Conservation (phyloP, 1,140 invertebrate genomes). For the Trissolcus basalis region DNA sequence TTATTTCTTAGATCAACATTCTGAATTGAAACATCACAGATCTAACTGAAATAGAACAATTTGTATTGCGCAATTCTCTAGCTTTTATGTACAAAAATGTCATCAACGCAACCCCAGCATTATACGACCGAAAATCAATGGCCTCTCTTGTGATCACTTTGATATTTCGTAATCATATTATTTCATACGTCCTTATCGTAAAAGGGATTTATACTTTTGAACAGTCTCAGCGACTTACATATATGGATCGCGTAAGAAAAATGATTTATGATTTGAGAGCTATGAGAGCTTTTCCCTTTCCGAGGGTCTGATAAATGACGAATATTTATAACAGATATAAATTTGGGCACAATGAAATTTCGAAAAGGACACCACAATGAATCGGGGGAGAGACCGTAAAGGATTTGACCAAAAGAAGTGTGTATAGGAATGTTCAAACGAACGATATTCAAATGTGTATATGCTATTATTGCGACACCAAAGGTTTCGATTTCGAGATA, state of each 20-base stretch:
- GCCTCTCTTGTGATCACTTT: too few relatives aligned
- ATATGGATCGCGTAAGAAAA: slow-evolving; percentile 16
- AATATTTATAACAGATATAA: slow-evolving; percentile 41
- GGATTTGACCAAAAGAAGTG: slow-evolving; percentile 10
- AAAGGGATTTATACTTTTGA: too few relatives aligned
- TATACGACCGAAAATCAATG: too few relatives aligned
- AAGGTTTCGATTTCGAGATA: slow-evolving; percentile 25
- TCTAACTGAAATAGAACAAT: too few relatives aligned
- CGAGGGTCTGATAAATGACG: slow-evolving; percentile 29
- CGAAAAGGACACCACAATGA: slow-evolving; percentile 4
- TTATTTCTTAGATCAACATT: too few relatives aligned
- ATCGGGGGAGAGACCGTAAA: slow-evolving; percentile 5
- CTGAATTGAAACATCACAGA: too few relatives aligned
- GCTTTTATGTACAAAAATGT: too few relatives aligned
- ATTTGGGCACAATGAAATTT: slow-evolving; percentile 30
- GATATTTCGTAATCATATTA: too few relatives aligned
- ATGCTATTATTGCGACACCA: slow-evolving; percentile 30
- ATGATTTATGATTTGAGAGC: slow-evolving; percentile 11
- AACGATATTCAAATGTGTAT: slow-evolving; percentile 33
- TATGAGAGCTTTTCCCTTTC: slow-evolving; percentile 15
- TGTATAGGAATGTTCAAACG: slow-evolving; percentile 19
- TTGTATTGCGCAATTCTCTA: too few relatives aligned
- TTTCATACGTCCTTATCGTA: too few relatives aligned
- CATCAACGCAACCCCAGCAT: too few relatives aligned
- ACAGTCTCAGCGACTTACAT: too few relatives aligned